phyloP scores from a whole-genome alignment of 2,888 invertebrate species.

The Drosophila nigricruria region DNA sequence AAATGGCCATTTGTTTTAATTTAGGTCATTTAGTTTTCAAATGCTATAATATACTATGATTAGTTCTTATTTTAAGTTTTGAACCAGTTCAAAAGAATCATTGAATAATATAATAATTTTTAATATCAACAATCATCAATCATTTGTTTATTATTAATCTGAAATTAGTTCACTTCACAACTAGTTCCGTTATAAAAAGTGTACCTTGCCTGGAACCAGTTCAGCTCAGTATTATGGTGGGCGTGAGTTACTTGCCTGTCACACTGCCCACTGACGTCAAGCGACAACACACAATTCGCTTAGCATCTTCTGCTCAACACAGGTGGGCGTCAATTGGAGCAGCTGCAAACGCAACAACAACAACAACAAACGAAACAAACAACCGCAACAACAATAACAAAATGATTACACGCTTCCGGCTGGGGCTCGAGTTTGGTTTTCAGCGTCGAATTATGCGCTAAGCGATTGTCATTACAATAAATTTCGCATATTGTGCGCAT shows the following conservation, averaged over 20 bases:
- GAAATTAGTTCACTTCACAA: slow-evolving; percentile 24
- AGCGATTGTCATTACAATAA: slow-evolving; percentile 79
- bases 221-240: slow-evolving; percentile 29
- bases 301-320: slow-evolving; percentile 43
- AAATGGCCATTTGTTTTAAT: not conserved
- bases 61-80: not conserved
- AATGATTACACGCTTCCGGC: slow-evolving; percentile 79
- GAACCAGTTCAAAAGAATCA: not conserved
- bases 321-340: slow-evolving; percentile 80
- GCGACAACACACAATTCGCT: slow-evolving; percentile 5
- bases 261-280: slow-evolving; percentile 50
- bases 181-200: slow-evolving; percentile 16
- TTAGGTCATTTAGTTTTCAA: not conserved
- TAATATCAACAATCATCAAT: not conserved
- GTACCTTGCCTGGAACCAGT: slow-evolving; percentile 32
- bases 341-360: slow-evolving; percentile 52
- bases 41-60: not conserved
- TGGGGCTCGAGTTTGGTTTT: slow-evolving; percentile 26
- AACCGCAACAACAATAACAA: slow-evolving; percentile 43
- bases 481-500: slow-evolving; percentile 80
- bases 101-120: not conserved
- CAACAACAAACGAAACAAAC: slow-evolving; percentile 25
- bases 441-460: slow-evolving; percentile 72
- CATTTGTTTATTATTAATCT: too few relatives aligned
- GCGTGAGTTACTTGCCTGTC: slow-evolving; percentile 34